Percentiles rank a stretch among this genome's conserved stretches.
phyloP scores from a whole-genome alignment of 2,888 invertebrate species.

The Drosophila antonietae region DNA sequence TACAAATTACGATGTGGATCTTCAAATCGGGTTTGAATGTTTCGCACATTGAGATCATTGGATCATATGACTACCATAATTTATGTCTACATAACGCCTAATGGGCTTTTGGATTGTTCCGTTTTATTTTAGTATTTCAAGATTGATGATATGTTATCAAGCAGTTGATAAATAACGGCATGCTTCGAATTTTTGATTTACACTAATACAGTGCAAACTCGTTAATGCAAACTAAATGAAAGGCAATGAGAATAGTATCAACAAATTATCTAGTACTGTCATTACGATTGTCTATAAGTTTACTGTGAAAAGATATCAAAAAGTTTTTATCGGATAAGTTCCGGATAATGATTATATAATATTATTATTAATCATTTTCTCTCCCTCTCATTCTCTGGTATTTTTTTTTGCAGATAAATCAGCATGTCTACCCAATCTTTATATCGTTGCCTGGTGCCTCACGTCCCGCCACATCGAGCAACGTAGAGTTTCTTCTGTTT shows the following conservation, averaged over 20 bases:
- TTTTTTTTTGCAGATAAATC: slow-evolving; percentile 25
- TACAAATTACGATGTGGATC: no score
- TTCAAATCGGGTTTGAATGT: no score
- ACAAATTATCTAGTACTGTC: background rate
- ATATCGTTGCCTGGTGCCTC: slow-evolving; percentile 44
- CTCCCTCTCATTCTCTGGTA: background rate
- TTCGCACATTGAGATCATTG: background rate
- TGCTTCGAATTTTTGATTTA: slow-evolving; percentile 15
- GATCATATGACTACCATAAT: slow-evolving; percentile 8
- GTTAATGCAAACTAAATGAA: background rate
- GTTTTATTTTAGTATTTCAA: slow-evolving; percentile 3
- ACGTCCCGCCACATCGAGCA: slow-evolving; percentile 54
- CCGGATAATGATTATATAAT: background rate
- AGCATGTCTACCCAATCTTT: slow-evolving; percentile 33
- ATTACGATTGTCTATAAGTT: background rate
- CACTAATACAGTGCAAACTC: slow-evolving; percentile 2
- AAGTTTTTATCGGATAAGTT: background rate
- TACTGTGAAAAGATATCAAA: background rate
- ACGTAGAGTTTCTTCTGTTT: slow-evolving; percentile 42
- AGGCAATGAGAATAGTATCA: background rate
- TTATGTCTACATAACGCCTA: slow-evolving; percentile 3
- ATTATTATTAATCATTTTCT: background rate
- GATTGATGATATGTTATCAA: slow-evolving; percentile 45
- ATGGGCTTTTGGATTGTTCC: background rate
- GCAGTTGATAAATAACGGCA: slow-evolving; percentile 33